A percentile compares a stretch with the other conserved stretches of the same genome.
Conservation (phyloP, 2,888 invertebrate species). For the Sceliomorpha sp. region DNA sequence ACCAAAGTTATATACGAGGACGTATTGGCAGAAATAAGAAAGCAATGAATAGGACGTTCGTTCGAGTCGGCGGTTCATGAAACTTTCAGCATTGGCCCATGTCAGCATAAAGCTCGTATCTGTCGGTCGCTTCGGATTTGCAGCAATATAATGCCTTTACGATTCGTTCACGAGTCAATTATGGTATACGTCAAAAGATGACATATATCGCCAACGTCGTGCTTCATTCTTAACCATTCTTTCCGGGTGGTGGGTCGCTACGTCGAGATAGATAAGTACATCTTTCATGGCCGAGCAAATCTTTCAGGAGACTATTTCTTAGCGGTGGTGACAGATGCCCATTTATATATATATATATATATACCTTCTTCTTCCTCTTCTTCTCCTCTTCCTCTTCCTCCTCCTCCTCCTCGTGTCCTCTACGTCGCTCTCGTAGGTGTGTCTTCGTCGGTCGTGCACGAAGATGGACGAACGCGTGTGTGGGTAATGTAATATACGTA, state of each 20-base stretch:
- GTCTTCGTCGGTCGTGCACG: too few species aligned
- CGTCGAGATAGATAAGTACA: conserved; percentile 19
- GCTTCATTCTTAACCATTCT: conserved; percentile 10
- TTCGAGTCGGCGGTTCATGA: conserved; percentile 9
- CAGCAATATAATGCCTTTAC: conserved; percentile 20
- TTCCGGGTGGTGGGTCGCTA: conserved; percentile 10
- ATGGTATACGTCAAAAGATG: conserved; percentile 16
- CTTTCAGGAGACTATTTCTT: too few species aligned
- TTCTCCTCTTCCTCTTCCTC: too few species aligned
- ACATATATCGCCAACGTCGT: conserved; percentile 11
- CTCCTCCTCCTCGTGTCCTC: too few species aligned
- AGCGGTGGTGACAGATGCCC: conserved; percentile 63
- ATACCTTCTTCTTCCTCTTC: conserved; percentile 26
- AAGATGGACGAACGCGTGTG: too few species aligned
- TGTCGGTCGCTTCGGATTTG: conserved; percentile 11
- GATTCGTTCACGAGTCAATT: conserved; percentile 25
- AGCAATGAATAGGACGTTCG: conserved; percentile 14
- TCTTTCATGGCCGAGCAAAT: too few species aligned
- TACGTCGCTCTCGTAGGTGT: too few species aligned
- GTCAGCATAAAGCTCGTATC: conserved; percentile 1
- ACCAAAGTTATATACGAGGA: background rate
- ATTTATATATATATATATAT: conserved; percentile 27
- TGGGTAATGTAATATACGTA: conserved; percentile 1
- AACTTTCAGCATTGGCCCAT: conserved; percentile 11
- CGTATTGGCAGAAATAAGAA: conserved; percentile 10